Conservation (phyloP, 2,797 vertebrate species). For the Mus spretus region DNA sequence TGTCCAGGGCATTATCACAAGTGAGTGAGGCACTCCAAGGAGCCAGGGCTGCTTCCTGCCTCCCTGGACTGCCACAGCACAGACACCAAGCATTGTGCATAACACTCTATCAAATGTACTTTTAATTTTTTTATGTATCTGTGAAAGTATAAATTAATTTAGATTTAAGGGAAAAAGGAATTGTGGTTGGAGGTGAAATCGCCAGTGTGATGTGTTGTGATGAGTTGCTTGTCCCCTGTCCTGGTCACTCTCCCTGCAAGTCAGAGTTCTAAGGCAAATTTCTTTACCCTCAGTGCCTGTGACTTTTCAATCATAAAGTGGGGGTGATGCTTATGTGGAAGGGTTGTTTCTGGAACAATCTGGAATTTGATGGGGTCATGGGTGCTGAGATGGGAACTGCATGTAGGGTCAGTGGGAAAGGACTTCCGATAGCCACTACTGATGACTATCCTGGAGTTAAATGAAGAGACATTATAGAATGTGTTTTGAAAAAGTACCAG, state of each 20-base stretch:
- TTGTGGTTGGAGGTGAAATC: slow-evolving; percentile 4
- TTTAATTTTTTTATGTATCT: background rate
- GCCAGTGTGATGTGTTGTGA: background rate
- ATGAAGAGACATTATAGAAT: background rate
- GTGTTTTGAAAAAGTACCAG: slow-evolving; percentile 29
- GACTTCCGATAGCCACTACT: accelerated
- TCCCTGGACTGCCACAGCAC: background rate
- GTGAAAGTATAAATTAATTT: slow-evolving; percentile 21
- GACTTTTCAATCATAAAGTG: slow-evolving; percentile 13
- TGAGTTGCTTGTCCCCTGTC: slow-evolving; percentile 2
- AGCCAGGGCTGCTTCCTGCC: background rate
- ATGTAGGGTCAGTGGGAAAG: no score
- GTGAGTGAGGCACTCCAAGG: background rate
- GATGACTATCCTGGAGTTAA: background rate
- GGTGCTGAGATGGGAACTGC: background rate
- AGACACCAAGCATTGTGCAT: background rate
- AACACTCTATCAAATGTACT: background rate
- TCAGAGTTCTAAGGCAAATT: slow-evolving; percentile 23
- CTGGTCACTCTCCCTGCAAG: background rate
- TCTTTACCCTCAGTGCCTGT: background rate
- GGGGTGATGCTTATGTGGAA: background rate
- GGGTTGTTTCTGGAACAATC: background rate
- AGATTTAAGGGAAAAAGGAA: background rate
- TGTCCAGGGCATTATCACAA: background rate
- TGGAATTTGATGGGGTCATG: background rate